phyloP scores from a whole-genome alignment of 2,113 vertebrate genomes.

The Halichoeres trimaculatus region DNA sequence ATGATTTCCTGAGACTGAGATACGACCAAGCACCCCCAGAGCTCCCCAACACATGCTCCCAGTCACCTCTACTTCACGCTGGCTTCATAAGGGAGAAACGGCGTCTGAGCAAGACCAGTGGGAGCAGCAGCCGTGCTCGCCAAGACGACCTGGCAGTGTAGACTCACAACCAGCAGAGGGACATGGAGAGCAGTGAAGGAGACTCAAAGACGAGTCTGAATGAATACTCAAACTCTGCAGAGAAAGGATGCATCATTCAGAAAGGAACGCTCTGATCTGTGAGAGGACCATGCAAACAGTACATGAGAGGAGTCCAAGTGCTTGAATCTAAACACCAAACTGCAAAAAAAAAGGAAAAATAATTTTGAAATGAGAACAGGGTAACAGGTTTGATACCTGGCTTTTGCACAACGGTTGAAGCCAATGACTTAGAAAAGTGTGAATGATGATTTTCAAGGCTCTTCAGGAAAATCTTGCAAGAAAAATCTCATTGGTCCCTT shows the following conservation, averaged over 20 bases:
- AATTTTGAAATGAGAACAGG: slow-evolving; percentile 39
- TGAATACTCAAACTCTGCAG: slow-evolving; percentile 3
- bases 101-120: slow-evolving; percentile 90
- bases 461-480: neutral
- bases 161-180: slow-evolving; percentile 22
- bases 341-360: slow-evolving; percentile 55
- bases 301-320: slow-evolving; percentile 33
- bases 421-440: neutral
- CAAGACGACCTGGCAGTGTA: slow-evolving; percentile 93
- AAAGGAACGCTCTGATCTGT: slow-evolving; percentile 33
- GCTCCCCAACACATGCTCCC: slow-evolving; percentile 71
- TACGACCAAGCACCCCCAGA: slow-evolving; percentile 79
- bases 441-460: neutral
- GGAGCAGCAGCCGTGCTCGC: slow-evolving; percentile 88
- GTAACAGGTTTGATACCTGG: slow-evolving; percentile 56
- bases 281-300: slow-evolving; percentile 48
- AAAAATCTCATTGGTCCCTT: slow-evolving; percentile 10
- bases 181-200: neutral
- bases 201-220: slow-evolving; percentile 5
- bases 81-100: slow-evolving; percentile 87
- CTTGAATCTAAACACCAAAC: slow-evolving; percentile 38
- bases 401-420: slow-evolving; percentile 51
- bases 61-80: slow-evolving; percentile 69
- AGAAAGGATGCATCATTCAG: neutral
- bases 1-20: slow-evolving; percentile 86